phyloP scores from a whole-genome alignment of 2,797 vertebrate species.

The Diglossa cyanea region DNA sequence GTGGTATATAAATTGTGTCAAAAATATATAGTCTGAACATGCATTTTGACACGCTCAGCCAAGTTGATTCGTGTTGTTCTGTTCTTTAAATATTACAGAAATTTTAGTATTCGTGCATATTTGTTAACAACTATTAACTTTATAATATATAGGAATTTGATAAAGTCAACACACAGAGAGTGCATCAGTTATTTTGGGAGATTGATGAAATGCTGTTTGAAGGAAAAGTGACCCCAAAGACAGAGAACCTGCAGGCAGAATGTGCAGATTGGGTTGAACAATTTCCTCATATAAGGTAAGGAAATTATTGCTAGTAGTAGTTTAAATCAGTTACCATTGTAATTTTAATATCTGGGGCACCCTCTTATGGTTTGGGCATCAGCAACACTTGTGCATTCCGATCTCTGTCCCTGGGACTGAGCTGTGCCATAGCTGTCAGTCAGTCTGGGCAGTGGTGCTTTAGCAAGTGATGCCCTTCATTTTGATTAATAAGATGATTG shows the following conservation, averaged over 20 bases:
- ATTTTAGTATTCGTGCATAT: background rate
- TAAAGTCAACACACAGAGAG: conserved; percentile 76
- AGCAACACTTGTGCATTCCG: background rate
- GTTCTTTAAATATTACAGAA: background rate
- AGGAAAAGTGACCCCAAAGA: conserved; percentile 76
- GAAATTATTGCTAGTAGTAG: background rate
- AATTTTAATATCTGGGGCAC: background rate
- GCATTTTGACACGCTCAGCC: background rate
- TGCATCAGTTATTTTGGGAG: conserved; percentile 81
- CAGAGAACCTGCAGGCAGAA: conserved; percentile 75
- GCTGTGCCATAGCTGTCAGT: background rate
- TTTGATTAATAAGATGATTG: background rate
- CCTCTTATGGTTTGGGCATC: background rate
- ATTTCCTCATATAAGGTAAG: conserved; percentile 83
- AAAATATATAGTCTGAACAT: background rate
- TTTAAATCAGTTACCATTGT: background rate
- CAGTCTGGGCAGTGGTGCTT: background rate
- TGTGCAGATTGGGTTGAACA: conserved; percentile 80
- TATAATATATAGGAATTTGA: conserved; percentile 80
- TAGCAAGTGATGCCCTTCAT: background rate
- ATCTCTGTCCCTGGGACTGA: background rate
- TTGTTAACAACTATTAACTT: background rate
- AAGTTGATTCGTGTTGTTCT: background rate
- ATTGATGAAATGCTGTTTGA: conserved; percentile 87
- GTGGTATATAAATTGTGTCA: background rate